Conservation (phyloP, 2,888 invertebrate genomes). For the Lycia hirtaria region DNA sequence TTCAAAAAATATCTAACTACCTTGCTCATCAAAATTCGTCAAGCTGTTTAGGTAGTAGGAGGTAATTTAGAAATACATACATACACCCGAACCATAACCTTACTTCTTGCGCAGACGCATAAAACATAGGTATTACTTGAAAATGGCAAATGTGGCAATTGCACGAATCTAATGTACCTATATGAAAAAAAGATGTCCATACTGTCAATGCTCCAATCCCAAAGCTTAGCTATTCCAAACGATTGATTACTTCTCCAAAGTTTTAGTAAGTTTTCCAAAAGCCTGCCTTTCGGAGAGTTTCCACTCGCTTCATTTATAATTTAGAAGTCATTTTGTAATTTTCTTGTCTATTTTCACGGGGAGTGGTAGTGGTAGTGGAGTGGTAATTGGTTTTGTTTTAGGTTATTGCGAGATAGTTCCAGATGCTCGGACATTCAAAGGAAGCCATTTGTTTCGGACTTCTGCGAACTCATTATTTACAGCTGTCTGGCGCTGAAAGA, state of each 20-base stretch:
- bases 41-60: no score
- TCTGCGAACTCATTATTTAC: no score
- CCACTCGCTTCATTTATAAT: constrained; percentile 24
- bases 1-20: no score
- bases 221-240: constrained; percentile 7
- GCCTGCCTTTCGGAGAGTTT: constrained; percentile 11
- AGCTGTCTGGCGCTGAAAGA: no score
- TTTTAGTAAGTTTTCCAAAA: constrained; percentile 15
- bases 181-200: not conserved
- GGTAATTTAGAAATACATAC: no score
- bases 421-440: not conserved
- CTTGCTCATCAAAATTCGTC: no score
- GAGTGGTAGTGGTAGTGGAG: not conserved
- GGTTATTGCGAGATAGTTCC: not conserved
- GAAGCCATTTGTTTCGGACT: not conserved
- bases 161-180: no score
- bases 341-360: constrained; percentile 21
- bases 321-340: constrained; percentile 20
- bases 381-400: constrained; percentile 12
- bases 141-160: no score
- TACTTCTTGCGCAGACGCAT: no score
- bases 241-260: constrained; percentile 26
- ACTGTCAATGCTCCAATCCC: not conserved
- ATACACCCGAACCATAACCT: no score
- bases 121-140: no score